phyloP scores from a whole-genome alignment of 2,888 invertebrate species.

The Rhogogaster chlorosoma region DNA sequence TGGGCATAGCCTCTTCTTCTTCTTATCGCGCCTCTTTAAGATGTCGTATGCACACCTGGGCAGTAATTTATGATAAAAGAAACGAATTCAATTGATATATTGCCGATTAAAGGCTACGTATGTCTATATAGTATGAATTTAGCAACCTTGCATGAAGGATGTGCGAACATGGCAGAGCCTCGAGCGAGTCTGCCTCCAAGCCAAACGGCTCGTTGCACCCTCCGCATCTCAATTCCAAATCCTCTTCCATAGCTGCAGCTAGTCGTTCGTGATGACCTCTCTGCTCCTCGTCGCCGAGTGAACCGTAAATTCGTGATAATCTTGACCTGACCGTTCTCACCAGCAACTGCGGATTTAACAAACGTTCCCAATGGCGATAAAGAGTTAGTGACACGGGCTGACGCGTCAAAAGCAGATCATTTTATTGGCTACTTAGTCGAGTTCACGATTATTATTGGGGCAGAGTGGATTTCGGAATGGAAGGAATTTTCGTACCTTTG shows the following conservation, averaged over 20 bases:
- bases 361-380: neutral
- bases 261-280: slow-evolving; percentile 87
- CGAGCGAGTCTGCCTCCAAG: slow-evolving; percentile 85
- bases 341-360: slow-evolving; percentile 81
- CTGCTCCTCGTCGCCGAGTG: slow-evolving; percentile 90
- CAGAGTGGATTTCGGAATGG: neutral
- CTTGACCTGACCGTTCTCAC: slow-evolving; percentile 89
- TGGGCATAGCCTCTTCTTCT: slow-evolving; percentile 84
- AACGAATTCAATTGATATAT: neutral
- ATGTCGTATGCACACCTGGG: slow-evolving; percentile 85
- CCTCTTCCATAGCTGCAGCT: slow-evolving; percentile 83
- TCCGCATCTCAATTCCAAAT: slow-evolving; percentile 89
- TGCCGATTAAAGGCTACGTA: neutral
- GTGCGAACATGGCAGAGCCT: slow-evolving; percentile 92
- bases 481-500: slow-evolving; percentile 82
- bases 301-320: slow-evolving; percentile 89
- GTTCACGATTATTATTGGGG: neutral
- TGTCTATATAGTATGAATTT: neutral
- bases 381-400: neutral
- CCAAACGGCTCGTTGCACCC: slow-evolving; percentile 90
- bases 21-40: slow-evolving; percentile 82
- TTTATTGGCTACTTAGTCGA: neutral
- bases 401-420: no score
- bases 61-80: neutral
- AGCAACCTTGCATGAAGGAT: slow-evolving; percentile 90